These are phyloP conservation scores for Poeciliopsis turrubarensis DNA, from an alignment of 2,113 vertebrate genomes.

Conservation along the genomic window DNA sequence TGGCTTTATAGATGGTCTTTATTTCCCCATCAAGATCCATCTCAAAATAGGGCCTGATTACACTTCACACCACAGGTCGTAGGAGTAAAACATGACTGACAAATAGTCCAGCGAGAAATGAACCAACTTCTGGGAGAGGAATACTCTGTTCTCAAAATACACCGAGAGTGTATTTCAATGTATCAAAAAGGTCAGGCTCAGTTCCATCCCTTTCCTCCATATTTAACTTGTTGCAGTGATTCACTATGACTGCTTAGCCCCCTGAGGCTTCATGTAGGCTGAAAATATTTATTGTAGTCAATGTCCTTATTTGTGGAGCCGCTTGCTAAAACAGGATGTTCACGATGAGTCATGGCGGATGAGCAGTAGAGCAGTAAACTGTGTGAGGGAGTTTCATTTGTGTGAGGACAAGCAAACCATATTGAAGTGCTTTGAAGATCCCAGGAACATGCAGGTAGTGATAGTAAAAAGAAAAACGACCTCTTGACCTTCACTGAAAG, in stretches of 20 bases:
- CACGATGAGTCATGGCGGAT: constrained; percentile 21
- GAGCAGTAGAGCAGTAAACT: constrained; percentile 11
- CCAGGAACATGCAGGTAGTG: too few species aligned
- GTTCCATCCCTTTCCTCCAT: neutral
- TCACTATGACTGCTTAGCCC: constrained; percentile 22
- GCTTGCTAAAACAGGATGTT: constrained; percentile 10
- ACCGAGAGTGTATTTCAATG: too few species aligned
- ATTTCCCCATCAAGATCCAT: too few species aligned
- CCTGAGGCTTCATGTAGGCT: constrained; percentile 10
- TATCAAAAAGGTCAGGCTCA: constrained; percentile 4
- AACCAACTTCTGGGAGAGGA: too few species aligned
- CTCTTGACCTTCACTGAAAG: too few species aligned
- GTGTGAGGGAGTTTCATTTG: neutral
- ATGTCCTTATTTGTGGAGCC: constrained; percentile 23
- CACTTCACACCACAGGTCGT: too few species aligned
- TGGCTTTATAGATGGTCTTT: too few species aligned
- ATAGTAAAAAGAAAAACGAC: too few species aligned
- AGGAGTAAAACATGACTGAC: too few species aligned
- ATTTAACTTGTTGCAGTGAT: constrained; percentile 9
- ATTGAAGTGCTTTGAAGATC: too few species aligned
- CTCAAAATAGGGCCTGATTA: too few species aligned
- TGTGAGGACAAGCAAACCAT: neutral
- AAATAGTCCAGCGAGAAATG: too few species aligned
- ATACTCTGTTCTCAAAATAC: neutral
- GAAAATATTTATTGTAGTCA: constrained; percentile 10